Conservation (phyloP, 2,113 vertebrate species). For the Dipodomys spectabilis region DNA sequence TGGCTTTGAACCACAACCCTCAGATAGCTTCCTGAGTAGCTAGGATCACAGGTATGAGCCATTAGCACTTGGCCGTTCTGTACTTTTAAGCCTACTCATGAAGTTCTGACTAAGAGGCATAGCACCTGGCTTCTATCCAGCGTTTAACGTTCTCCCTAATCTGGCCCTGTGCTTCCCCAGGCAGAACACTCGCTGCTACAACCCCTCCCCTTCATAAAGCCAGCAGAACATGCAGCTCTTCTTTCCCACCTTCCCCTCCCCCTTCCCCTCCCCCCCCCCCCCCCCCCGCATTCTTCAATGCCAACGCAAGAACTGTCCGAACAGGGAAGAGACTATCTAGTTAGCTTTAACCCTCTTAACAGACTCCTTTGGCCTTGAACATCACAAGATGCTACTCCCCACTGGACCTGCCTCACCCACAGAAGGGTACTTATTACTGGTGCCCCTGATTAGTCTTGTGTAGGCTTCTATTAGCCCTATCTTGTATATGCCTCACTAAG, state of each 20-base stretch:
- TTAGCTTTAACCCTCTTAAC: neutral
- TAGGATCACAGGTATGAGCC: too few relatives aligned
- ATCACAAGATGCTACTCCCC: neutral
- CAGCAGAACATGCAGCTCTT: neutral
- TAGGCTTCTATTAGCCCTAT: neutral
- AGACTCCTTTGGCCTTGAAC: neutral
- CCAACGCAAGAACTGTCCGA: neutral
- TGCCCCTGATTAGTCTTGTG: neutral
- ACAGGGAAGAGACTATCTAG: neutral
- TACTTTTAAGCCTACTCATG: too few relatives aligned
- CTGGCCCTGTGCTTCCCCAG: neutral
- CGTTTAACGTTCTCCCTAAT: neutral
- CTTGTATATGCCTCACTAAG: neutral
- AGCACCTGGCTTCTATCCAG: too few relatives aligned
- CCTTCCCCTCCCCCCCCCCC: too few relatives aligned
- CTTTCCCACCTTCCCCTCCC: neutral
- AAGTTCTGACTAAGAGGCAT: too few relatives aligned
- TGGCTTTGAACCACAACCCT: too few relatives aligned
- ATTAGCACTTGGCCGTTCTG: too few relatives aligned
- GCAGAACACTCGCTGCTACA: neutral
- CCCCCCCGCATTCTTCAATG: neutral
- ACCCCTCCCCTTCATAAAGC: neutral
- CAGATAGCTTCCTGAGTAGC: too few relatives aligned
- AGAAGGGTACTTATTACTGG: neutral
- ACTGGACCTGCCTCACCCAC: neutral